Evolutionary conservation across 1,140 invertebrate genomes (phyloP).

Genomic region (Lepidotrigona ventralis): DNA sequence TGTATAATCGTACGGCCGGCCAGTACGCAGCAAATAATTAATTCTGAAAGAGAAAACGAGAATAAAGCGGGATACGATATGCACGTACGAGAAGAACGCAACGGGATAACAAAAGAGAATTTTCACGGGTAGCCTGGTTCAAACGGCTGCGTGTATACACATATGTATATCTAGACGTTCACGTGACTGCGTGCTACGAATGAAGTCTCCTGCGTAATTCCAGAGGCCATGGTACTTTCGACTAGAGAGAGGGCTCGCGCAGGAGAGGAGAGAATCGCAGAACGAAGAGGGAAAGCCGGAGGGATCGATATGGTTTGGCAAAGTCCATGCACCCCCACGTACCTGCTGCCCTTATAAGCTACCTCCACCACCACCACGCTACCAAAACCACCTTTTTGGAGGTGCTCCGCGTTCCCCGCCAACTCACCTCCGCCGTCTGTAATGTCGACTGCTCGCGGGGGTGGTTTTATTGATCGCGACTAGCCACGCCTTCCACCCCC

Average conservation of each 20-base stretch:
- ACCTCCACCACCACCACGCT: neutral
- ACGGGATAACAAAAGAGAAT: neutral
- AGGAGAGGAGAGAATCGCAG: constrained; percentile 60
- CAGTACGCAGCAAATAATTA: neutral
- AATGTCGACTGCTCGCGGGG: constrained; percentile 45
- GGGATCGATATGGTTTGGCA: constrained; percentile 74
- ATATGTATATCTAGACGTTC: constrained; percentile 20
- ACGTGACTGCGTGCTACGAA: constrained; percentile 65
- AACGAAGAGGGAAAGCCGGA: constrained; percentile 56
- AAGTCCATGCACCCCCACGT: constrained; percentile 58
- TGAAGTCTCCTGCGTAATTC: constrained; percentile 73
- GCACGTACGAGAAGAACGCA: neutral
- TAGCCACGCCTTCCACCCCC: constrained; percentile 74
- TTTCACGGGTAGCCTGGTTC: neutral
- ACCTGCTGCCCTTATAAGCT: neutral
- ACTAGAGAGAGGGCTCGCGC: constrained; percentile 11
- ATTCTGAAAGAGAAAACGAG: neutral
- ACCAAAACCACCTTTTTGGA: constrained; percentile 64
- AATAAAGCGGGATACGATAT: neutral
- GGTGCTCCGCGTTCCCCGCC: constrained; percentile 54
- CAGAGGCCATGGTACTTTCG: constrained; percentile 56
- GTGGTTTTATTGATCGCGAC: constrained; percentile 76
- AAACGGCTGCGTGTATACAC: neutral
- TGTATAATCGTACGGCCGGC: neutral
- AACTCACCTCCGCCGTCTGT: constrained; percentile 13